These are phyloP conservation scores for Drosophila koepferae DNA, from an alignment of 2,888 invertebrate genomes.

Conservation along the genomic window DNA sequence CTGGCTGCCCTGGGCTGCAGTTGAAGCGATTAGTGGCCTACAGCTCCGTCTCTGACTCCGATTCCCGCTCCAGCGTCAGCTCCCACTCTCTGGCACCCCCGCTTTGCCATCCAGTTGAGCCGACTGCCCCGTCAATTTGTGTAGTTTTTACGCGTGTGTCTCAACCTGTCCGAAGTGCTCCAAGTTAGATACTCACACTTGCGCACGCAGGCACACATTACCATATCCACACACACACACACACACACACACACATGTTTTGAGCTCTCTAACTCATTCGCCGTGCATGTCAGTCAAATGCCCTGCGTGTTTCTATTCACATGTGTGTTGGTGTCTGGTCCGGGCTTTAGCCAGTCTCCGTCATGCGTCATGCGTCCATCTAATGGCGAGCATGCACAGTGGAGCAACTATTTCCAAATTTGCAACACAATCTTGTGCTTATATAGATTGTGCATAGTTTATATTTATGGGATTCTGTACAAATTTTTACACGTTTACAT, in stretches of 20 bases:
- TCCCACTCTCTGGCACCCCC: constrained; percentile 47
- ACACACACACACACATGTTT: constrained; percentile 13
- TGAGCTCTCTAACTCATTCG: constrained; percentile 52
- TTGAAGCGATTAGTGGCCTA: constrained; percentile 75
- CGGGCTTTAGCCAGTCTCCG: constrained; percentile 57
- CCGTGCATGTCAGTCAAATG: constrained; percentile 64
- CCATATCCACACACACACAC: constrained; percentile 52
- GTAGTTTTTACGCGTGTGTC: constrained; percentile 81
- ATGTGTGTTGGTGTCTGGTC: constrained; percentile 56
- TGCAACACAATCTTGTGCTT: not conserved
- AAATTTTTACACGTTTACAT: not conserved
- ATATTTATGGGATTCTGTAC: not conserved
- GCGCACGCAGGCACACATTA: constrained; percentile 37
- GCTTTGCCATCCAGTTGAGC: constrained; percentile 40
- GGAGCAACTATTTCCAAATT: constrained; percentile 19
- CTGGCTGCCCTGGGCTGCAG: constrained; percentile 61
- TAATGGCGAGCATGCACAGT: constrained; percentile 62
- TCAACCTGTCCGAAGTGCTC: constrained; percentile 75
- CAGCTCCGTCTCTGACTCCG: constrained; percentile 36
- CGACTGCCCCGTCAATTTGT: constrained; percentile 67
- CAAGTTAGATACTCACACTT: constrained; percentile 68
- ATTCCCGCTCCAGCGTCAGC: not conserved
- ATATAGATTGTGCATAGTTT: not conserved
- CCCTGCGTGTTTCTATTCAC: constrained; percentile 40
- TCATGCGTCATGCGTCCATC: constrained; percentile 77